Evolutionary conservation across 2,888 invertebrate species (phyloP), one percentile per base, ranked within the genome.

Genomic region (Cheilosia scutellata): DNA sequence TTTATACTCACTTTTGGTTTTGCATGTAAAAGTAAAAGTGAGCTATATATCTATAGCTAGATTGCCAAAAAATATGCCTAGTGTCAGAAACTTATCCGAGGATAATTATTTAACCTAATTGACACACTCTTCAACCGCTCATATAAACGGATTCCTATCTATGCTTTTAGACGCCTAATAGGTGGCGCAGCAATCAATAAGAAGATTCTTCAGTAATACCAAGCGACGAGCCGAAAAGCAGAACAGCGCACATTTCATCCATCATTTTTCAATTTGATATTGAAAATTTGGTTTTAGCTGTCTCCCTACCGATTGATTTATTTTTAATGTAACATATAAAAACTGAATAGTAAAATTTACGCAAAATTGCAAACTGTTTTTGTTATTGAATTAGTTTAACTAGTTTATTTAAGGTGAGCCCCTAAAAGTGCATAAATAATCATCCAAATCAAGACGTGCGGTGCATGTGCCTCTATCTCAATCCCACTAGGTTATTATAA

Each of bases 261-360:
- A 57, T 78, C 74, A 65, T 62, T 58, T 42, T 82, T 68, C 25
- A 7, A 40, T 53, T 66, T 84, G 84, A 75, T 80, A 80, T 76
- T 80, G 75, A 58, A 25, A 70, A 72, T 62, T 71, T 74, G 53
- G 55, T 49, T 37, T 62, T 25, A 57, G 57, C 47, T 55, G 20
- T 72, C 40, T 60, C 49, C 16, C 33, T 16, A 49, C 49, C 31
- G 42, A 7, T 70, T 53, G 20, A 60, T 71, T 66, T 55, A 47
- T 55, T 75, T 76, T 84, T 71, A 66, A 84, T 79, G 84, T 75
- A 84, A 75, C 40, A 13, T 31, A 31, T 27, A 57, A 44, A 44
- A 27, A 9, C 31, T 51, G 5, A 51, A 29, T 27, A 13, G 0
- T 25, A 5, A 33, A 31, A 51, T 31, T 40, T 29, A 49, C 13